A percentile compares a stretch with the other conserved stretches of the same genome.
Conservation (phyloP, 2,888 invertebrate species). For the Sisyra nigra region DNA sequence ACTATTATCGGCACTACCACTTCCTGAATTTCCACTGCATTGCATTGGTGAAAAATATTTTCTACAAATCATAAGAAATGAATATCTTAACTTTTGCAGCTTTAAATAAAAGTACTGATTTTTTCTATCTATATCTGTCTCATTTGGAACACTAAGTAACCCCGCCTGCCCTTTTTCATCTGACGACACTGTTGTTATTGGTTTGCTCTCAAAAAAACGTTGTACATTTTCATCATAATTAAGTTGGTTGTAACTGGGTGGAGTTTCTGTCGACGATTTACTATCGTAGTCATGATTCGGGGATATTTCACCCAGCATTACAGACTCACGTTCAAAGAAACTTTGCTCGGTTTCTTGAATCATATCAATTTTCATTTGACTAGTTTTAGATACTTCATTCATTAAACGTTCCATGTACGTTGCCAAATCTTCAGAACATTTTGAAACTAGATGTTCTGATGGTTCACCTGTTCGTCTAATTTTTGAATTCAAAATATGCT, state of each 20-base stretch:
- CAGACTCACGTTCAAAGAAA: constrained; percentile 57
- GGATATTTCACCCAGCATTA: constrained; percentile 71
- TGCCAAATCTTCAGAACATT: constrained; percentile 55
- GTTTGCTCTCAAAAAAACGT: constrained; percentile 49
- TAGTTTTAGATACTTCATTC: constrained; percentile 44
- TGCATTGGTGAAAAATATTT: constrained; percentile 31
- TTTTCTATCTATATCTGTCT: constrained; percentile 24
- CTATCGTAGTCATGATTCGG: constrained; percentile 70
- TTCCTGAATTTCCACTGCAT: constrained; percentile 36
- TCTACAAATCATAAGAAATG: constrained; percentile 16
- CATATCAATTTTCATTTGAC: constrained; percentile 38
- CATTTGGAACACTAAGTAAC: constrained; percentile 11
- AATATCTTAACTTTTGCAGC: background rate
- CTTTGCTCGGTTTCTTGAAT: constrained; percentile 41
- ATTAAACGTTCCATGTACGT: constrained; percentile 60
- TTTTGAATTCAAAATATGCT: constrained; percentile 41
- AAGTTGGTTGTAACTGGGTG: constrained; percentile 68
- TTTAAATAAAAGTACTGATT: background rate
- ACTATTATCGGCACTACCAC: constrained; percentile 43
- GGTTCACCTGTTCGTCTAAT: constrained; percentile 33
- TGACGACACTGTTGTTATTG: constrained; percentile 40
- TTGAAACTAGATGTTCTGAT: constrained; percentile 46
- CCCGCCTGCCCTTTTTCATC: constrained; percentile 28
- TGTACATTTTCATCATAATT: constrained; percentile 65
- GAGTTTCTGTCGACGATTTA: constrained; percentile 64